These are phyloP conservation scores for Gastrophysa polygoni DNA, from an alignment of 2,888 invertebrate species.

Conservation along the genomic window DNA sequence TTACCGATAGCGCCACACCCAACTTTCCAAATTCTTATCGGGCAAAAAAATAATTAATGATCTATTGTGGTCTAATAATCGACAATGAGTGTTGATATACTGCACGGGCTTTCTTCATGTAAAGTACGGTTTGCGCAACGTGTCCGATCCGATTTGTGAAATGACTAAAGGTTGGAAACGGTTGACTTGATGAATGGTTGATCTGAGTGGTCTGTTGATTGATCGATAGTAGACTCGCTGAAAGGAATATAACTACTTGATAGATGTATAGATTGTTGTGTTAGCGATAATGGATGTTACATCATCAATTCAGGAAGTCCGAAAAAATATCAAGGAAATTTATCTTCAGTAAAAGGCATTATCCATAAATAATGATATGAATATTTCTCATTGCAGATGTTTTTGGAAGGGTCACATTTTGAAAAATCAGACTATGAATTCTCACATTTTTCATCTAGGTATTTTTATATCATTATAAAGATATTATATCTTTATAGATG, in stretches of 20 bases:
- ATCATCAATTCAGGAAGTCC: no score
- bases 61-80: constrained; percentile 41
- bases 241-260: neutral
- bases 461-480: no score
- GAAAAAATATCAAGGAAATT: no score
- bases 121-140: neutral
- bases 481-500: no score
- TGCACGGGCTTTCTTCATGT: constrained; percentile 27
- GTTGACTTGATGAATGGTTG: neutral
- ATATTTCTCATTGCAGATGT: no score
- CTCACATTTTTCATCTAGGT: no score
- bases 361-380: no score
- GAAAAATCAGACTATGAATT: no score
- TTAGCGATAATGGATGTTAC: neutral
- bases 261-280: neutral
- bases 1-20: constrained; percentile 29
- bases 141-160: neutral
- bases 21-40: constrained; percentile 46
- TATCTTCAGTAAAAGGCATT: no score
- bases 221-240: neutral
- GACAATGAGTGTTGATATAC: constrained; percentile 34
- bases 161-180: neutral
- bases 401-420: no score
- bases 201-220: neutral
- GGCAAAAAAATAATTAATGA: constrained; percentile 45